Base-by-base conservation (phyloP, 2,113 vertebrate genomes). In the Galbula dea region DNA sequence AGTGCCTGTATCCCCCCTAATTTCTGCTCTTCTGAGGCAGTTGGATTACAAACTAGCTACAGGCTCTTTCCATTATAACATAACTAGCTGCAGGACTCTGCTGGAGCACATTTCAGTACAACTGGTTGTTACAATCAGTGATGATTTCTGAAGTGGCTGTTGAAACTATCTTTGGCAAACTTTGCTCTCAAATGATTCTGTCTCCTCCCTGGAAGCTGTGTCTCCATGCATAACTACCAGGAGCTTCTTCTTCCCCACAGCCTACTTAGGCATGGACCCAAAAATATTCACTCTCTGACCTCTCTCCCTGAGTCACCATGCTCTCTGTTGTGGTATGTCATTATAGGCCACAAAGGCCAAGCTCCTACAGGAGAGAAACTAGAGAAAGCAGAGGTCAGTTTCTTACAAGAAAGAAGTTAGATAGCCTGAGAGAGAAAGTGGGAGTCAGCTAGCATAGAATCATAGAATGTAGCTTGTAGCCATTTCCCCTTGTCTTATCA, bases 21-120 rank as follows among this genome's bases (percentile, higher is more conserved):
- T 93, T 88, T 89, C 72, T 76, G 71, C 26, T 93, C 23, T 39
- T 76, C 58, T 85, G 58, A 83, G 46, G 90, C 72, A 55, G 21
- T 16, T 87, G 67, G 75, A 83, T 77, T 89, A 63, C 59, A 91
- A 62, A 67, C 82, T 77, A 39, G 46, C 55, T 89, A 74, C 82
- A 95, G 79, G 32, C 63, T 66, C 46, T 96, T 93, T 93, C 67
- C 51, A 83, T 96, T 91, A 86, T 71, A 92, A 32, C 39, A 29
- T 92, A 93, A 93, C 88, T 92, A 95, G 77, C 80, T 90, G 48
- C 88, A 96, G 86, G 76, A 83, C 63, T 89, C 67, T 91, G 55
- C 49, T 91, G 92, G 75, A 90, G 72, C 55, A 51, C 72, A 83
- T 95, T 95, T 88, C 79, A 83, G 41, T 37, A 71, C 72, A 91